A percentile compares a stretch with the other conserved stretches of the same genome.
These are phyloP conservation scores for Hartigia nigra DNA, from an alignment of 2,888 invertebrate genomes.

Conservation along the genomic window DNA sequence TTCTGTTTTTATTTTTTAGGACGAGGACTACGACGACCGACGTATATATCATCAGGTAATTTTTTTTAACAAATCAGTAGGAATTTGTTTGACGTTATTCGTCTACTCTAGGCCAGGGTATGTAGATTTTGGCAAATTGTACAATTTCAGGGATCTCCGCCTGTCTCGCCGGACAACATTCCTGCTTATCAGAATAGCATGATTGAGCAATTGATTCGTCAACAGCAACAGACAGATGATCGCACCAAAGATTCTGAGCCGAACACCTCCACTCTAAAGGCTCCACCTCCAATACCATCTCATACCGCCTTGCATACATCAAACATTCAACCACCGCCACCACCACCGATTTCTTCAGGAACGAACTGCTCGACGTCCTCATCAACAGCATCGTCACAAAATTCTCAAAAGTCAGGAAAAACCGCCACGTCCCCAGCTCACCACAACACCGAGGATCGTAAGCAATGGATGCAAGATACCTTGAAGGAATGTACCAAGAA, in stretches of 20 bases:
- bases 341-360: conserved; percentile 19
- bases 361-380: conserved; percentile 33
- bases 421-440: conserved; percentile 42
- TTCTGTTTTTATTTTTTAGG: conserved; percentile 41
- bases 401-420: conserved; percentile 44
- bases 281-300: conserved; percentile 35
- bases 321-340: conserved; percentile 7
- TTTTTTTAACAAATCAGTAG: not conserved
- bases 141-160: conserved; percentile 48
- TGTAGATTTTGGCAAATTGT: not conserved
- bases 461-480: conserved; percentile 53
- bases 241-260: conserved; percentile 53
- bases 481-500: conserved; percentile 55
- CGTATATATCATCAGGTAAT: conserved; percentile 59
- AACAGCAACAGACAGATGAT: conserved; percentile 57
- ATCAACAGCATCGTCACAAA: conserved; percentile 45
- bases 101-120: not conserved
- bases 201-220: conserved; percentile 67
- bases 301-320: conserved; percentile 21
- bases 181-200: conserved; percentile 68
- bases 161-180: conserved; percentile 52
- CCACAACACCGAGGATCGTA: conserved; percentile 50
- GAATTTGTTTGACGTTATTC: not conserved
- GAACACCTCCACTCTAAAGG: conserved; percentile 34
- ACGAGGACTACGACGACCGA: conserved; percentile 59